Evolutionary conservation across 2,113 vertebrate genomes (phyloP).

Genomic region (Callionymus lyra): DNA sequence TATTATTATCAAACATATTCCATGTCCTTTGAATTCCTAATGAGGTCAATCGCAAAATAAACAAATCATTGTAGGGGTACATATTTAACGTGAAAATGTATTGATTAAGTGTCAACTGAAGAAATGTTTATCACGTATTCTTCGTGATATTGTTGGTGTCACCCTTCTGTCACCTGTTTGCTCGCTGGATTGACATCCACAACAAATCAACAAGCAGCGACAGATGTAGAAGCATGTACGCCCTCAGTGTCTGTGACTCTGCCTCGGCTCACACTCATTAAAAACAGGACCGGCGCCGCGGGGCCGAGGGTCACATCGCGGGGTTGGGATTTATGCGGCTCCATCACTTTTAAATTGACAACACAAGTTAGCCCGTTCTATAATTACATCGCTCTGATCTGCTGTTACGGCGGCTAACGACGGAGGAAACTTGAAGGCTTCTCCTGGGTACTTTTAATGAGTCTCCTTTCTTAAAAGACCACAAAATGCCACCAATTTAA

Average conservation of each 20-base stretch:
- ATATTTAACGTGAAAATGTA: too few relatives aligned
- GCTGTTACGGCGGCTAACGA: constrained; percentile 87
- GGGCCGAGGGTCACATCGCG: constrained; percentile 72
- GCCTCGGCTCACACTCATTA: constrained; percentile 83
- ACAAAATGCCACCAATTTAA: constrained; percentile 97
- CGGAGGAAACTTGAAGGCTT: constrained; percentile 78
- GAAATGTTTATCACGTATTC: too few relatives aligned
- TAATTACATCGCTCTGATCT: constrained; percentile 96
- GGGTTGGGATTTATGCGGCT: constrained; percentile 76
- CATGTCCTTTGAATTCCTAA: too few relatives aligned
- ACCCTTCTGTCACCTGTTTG: too few relatives aligned
- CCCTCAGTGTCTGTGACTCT: constrained; percentile 59
- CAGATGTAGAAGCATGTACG: constrained; percentile 13
- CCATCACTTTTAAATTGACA: constrained; percentile 95
- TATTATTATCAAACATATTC: too few relatives aligned
- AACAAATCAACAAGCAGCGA: background rate
- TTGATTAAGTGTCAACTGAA: too few relatives aligned
- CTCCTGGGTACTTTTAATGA: constrained; percentile 88
- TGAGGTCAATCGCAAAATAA: too few relatives aligned
- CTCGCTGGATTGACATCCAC: too few relatives aligned
- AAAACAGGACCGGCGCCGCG: constrained; percentile 76
- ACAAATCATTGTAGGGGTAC: too few relatives aligned
- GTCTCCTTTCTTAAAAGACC: constrained; percentile 80
- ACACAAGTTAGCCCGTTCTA: constrained; percentile 90
- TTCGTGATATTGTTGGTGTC: too few relatives aligned